Evolutionary conservation across 1,140 invertebrate genomes (phyloP), one percentile per base, ranked within the genome.

Genomic region (Bursaphelenchus mucronatus): DNA sequence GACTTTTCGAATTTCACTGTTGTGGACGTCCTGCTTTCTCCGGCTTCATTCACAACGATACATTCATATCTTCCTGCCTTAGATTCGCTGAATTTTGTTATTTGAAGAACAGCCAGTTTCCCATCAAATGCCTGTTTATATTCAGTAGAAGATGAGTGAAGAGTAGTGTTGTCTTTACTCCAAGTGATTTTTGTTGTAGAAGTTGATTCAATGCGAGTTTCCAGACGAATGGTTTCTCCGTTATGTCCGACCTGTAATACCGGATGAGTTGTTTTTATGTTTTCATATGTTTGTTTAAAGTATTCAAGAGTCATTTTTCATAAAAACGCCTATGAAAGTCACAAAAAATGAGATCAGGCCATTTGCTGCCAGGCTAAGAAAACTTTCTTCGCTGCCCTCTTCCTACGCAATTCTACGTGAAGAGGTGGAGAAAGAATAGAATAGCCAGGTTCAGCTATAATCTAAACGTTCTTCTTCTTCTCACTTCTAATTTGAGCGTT

Each of bases 181-280:
- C 77, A 79, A 41, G 73, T 77, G 44, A 79, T 79, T 61, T 74
- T 75, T 15, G 78, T 81, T 4, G 77, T 73, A 13, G 67, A 63
- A 62, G 81, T 76, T 21, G 79, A 81, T 54, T 79, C 68, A 44
- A 76, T 66, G 62, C 79, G 66, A 43, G 75, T 76, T 57, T 80
- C 70, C 30, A 80, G 57, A 49, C 61, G 44, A 13, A 80, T 62
- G 21, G 64, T 66, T 53, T 78, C 79, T 41, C 77, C 77, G 19
- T 58, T 70, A 40, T 71, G 70, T 15, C 17, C 70, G 17, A 56
- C 47, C 68, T 70, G 15, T 71, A 69, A 71, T 47, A 11, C 30
- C 30, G 30, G 30, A 30, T 30, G 30, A 30, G 30, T 3, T 30
- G 30, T 30, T 30, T 30, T 30, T 30, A 49, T 49, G 15, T 51